Evolutionary conservation across 2,797 vertebrate species (phyloP).

Genomic region (Hapalemur alaotrensis): DNA sequence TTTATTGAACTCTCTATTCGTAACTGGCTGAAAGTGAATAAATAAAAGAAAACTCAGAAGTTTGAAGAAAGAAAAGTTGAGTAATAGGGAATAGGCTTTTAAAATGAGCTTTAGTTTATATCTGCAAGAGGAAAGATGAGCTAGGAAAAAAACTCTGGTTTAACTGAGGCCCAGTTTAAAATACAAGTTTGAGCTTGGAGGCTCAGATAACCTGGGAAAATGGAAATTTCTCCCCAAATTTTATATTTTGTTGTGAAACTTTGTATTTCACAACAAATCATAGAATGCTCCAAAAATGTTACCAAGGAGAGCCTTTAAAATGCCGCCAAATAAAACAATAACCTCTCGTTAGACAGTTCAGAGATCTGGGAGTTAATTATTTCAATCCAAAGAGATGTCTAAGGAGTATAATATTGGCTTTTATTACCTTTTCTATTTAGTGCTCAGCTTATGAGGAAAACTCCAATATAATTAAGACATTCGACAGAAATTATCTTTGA

Average conservation of each 20-base stretch:
- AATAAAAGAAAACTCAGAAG: background rate
- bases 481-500: conserved; percentile 4
- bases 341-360: background rate
- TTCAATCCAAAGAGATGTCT: background rate
- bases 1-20: background rate
- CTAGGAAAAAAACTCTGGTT: background rate
- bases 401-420: background rate
- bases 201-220: background rate
- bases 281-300: background rate
- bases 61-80: background rate
- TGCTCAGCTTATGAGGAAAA: background rate
- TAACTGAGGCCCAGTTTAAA: background rate
- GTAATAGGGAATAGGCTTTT: background rate
- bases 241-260: background rate
- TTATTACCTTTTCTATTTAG: background rate
- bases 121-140: background rate
- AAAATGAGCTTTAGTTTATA: background rate
- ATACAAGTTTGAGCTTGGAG: background rate
- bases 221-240: background rate
- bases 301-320: background rate
- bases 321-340: background rate
- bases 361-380: background rate
- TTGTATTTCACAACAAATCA: background rate
- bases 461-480: background rate
- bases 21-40: background rate